These are phyloP conservation scores for Cephus cinctus DNA, from an alignment of 1,140 invertebrate species.

Conservation along the genomic window DNA sequence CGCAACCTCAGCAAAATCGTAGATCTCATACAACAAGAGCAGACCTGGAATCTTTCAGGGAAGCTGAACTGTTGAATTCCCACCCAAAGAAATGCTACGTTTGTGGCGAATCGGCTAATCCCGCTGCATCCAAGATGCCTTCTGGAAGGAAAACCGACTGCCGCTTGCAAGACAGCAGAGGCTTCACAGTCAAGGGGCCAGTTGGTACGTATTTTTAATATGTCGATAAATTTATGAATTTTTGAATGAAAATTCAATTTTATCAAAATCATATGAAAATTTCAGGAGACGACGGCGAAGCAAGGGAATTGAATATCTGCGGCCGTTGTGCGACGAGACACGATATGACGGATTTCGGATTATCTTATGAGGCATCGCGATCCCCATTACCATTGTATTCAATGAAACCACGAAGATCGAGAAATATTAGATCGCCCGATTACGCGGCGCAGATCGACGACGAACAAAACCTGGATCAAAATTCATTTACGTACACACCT, in stretches of 20 bases:
- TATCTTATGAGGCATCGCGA: neutral
- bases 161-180: conserved; percentile 21
- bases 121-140: neutral
- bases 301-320: neutral
- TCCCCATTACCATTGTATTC: neutral
- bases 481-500: neutral
- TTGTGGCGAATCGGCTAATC: conserved; percentile 1
- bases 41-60: conserved; percentile 15
- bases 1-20: neutral
- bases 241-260: neutral
- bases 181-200: conserved; percentile 14
- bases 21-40: conserved; percentile 10
- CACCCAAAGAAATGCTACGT: conserved; percentile 18
- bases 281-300: conserved; percentile 2
- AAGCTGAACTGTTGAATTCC: conserved; percentile 10
- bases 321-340: neutral
- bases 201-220: conserved; percentile 23
- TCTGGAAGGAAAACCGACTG: conserved; percentile 11
- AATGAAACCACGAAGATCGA: conserved; percentile 17
- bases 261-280: neutral
- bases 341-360: neutral
- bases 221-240: neutral
- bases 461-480: neutral
- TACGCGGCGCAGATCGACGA: conserved; percentile 16
- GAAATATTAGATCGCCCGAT: conserved; percentile 13